phyloP scores from a whole-genome alignment of 1,140 invertebrate species.

The Euura saliciscinereae region DNA sequence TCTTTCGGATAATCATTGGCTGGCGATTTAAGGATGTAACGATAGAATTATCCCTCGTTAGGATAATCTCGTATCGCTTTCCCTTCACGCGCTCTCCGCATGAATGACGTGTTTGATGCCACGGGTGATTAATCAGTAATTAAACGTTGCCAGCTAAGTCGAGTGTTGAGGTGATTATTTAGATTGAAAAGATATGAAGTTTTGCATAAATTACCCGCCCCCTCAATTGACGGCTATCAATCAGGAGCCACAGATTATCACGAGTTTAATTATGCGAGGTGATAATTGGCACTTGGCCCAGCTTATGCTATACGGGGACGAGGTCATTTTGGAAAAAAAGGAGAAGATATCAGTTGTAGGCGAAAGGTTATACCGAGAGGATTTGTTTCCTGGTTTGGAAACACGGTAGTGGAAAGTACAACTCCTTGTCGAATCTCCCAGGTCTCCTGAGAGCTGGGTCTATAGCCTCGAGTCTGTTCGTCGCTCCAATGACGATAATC shows the following conservation, averaged over 20 bases:
- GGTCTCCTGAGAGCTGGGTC: constrained; percentile 76
- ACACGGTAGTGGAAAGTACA: constrained; percentile 57
- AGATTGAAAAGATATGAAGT: too few relatives aligned
- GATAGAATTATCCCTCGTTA: not conserved
- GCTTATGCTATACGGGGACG: too few relatives aligned
- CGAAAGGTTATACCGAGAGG: constrained; percentile 67
- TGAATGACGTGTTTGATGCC: too few relatives aligned
- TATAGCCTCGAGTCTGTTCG: constrained; percentile 74
- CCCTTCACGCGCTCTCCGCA: not conserved
- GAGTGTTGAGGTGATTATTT: too few relatives aligned
- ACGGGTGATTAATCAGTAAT: too few relatives aligned
- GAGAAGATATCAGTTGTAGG: constrained; percentile 42
- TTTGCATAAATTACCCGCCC: too few relatives aligned
- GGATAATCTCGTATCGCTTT: not conserved
- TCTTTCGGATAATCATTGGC: not conserved
- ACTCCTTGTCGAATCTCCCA: constrained; percentile 68
- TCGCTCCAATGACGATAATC: constrained; percentile 78
- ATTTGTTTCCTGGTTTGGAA: constrained; percentile 53
- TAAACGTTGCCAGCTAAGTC: too few relatives aligned
- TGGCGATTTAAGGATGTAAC: not conserved
- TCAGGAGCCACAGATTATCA: too few relatives aligned
- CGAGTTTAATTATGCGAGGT: too few relatives aligned
- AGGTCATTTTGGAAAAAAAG: too few relatives aligned
- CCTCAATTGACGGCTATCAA: too few relatives aligned
- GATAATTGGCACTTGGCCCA: too few relatives aligned